These are phyloP conservation scores for Centropristis striata DNA, from an alignment of 2,113 vertebrate species.

Conservation along the genomic window DNA sequence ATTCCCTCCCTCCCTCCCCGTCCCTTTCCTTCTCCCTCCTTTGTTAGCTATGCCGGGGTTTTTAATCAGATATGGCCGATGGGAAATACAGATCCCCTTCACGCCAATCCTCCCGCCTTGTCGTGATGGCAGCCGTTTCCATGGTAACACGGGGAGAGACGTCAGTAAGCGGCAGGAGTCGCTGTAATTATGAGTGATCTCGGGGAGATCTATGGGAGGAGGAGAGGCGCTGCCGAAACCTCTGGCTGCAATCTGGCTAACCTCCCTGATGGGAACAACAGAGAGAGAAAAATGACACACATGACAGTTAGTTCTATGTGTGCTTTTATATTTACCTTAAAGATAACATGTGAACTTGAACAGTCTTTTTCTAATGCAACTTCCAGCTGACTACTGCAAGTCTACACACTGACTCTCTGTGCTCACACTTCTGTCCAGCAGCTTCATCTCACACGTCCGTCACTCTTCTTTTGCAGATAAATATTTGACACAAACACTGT, in stretches of 20 bases:
- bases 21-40: neutral
- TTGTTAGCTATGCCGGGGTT: constrained; percentile 59
- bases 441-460: neutral
- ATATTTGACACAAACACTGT: neutral
- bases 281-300: constrained; percentile 13
- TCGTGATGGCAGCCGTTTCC: constrained; percentile 72
- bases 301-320: constrained; percentile 15
- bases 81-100: constrained; percentile 79
- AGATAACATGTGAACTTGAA: neutral
- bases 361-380: neutral
- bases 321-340: neutral
- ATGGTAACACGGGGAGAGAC: constrained; percentile 68
- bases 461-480: constrained; percentile 11
- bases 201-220: constrained; percentile 47
- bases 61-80: constrained; percentile 77
- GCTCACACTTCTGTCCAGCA: neutral
- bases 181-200: constrained; percentile 82
- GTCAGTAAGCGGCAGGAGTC: constrained; percentile 57
- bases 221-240: constrained; percentile 32
- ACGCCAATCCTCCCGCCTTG: constrained; percentile 60
- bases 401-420: neutral
- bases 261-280: constrained; percentile 19
- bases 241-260: constrained; percentile 53
- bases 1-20: too few species aligned
- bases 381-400: neutral